Base-by-base conservation (phyloP, 2,113 vertebrate species). In the Coturnix japonica region DNA sequence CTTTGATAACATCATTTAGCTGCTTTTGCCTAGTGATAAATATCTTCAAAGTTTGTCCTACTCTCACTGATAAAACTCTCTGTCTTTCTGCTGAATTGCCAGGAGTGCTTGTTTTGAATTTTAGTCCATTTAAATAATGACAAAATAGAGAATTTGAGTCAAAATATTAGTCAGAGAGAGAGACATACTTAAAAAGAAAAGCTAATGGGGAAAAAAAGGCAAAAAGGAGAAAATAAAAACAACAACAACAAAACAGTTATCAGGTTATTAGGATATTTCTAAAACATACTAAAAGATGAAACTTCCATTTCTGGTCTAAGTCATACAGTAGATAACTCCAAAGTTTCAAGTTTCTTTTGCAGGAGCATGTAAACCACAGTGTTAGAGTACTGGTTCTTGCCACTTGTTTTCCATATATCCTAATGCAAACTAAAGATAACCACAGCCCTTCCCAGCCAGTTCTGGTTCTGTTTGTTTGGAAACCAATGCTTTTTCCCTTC, bases 1-100 rank as follows among this genome's bases (percentile, higher is more conserved):
- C 23, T 91, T 75, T 94, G 79, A 95, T 92, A 95, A 83, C 22
- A 94, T 71, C 89, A 53, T 64, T 78, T 47, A 87, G 90, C 82
- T 91, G 89, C 63, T 85, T 89, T 74, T 93, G 70, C 28, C 75
- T 37, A 47, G 79, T 57, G 91, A 94, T 89, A 92, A 71, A 77
- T 79, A 92, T 91, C 92, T 94, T 82, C 87, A 75, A 87, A 87
- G 37, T 78, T 85, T 91, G 79, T 64, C 87, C 76, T 85, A 61
- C 10, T 82, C n/a, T 37, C 11, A 53, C 72, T 65, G 87, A 74
- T 93, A 94, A 83, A 93, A 76, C 72, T 93, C 87, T 81, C 57
- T 67, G 75, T 43, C 26, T 85, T 85, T 74, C 31, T 85, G 37
- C 72, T 71, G 33, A 91, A 70, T 79, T 93, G 53, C 43, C 59